Percentiles rank a stretch among this genome's conserved stretches.
phyloP scores from a whole-genome alignment of 2,113 vertebrate species.

The Microcebus murinus region DNA sequence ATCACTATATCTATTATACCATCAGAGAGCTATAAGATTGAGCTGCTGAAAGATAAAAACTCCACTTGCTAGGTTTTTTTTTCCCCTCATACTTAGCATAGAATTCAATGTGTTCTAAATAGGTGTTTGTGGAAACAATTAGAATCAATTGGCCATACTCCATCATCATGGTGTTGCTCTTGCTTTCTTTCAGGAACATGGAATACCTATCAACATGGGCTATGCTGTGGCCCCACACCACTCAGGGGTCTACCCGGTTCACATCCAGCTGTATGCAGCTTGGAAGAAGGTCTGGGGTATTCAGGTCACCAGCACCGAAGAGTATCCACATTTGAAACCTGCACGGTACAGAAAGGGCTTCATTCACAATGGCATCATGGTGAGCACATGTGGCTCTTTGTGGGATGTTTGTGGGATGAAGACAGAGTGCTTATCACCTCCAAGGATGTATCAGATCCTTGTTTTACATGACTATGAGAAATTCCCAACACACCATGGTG shows the following conservation, averaged over 20 bases:
- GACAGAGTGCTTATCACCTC: too few relatives aligned
- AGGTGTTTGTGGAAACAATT: not conserved
- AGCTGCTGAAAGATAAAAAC: not conserved
- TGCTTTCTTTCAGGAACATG: conserved; percentile 89
- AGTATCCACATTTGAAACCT: conserved; percentile 98
- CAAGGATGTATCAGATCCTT: not conserved
- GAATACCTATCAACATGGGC: conserved; percentile 94
- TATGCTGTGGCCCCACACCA: conserved; percentile 98
- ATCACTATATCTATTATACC: not conserved
- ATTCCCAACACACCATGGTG: not conserved
- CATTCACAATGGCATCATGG: conserved; percentile 97
- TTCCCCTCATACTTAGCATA: not conserved
- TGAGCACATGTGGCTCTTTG: conserved; percentile 78
- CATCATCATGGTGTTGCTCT: not conserved
- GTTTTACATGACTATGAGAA: not conserved
- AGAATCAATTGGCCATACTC: not conserved
- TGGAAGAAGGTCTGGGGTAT: conserved; percentile 98
- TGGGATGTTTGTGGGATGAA: not conserved
- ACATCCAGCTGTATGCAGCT: conserved; percentile 96
- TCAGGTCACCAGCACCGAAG: conserved; percentile 96
- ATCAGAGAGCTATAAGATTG: not conserved
- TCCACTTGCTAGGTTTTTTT: not conserved
- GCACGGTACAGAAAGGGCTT: conserved; percentile 97
- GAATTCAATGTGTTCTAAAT: not conserved
- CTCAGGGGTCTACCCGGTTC: conserved; percentile 97